Conservation (phyloP, 1,140 invertebrate species). For the Euwallacea similis region DNA sequence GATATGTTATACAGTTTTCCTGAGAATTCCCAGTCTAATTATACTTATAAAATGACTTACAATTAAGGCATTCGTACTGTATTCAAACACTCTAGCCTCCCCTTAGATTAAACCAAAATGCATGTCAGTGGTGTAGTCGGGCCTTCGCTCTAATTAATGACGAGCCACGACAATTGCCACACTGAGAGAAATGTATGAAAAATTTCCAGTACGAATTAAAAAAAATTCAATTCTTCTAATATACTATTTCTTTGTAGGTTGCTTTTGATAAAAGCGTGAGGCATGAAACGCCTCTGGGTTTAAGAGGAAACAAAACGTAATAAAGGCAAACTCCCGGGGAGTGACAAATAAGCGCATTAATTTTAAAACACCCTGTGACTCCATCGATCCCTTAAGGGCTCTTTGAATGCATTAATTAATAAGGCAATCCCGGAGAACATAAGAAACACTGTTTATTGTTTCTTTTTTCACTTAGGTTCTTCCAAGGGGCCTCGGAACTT, state of each 20-base stretch:
- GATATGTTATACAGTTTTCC: too few species aligned
- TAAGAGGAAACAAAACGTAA: constrained; percentile 31
- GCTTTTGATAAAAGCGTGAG: too few species aligned
- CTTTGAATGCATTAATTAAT: constrained; percentile 42
- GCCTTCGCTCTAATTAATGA: background rate
- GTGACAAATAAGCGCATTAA: constrained; percentile 41
- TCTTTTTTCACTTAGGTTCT: constrained; percentile 38
- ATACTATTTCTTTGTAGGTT: background rate
- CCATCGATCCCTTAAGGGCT: constrained; percentile 41
- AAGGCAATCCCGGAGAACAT: constrained; percentile 36
- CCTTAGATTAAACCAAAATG: constrained; percentile 10
- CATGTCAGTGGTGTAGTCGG: too few species aligned
- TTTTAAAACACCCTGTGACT: constrained; percentile 40
- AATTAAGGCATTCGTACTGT: constrained; percentile 33
- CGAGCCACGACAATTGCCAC: too few species aligned
- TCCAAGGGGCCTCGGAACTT: constrained; percentile 7
- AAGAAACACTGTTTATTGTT: constrained; percentile 40
- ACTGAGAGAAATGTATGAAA: too few species aligned
- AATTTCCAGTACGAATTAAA: too few species aligned
- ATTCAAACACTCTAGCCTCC: constrained; percentile 21
- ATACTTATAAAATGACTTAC: constrained; percentile 29
- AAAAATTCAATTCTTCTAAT: background rate
- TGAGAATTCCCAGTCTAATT: constrained; percentile 25
- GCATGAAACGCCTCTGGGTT: constrained; percentile 15
- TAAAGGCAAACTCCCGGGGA: constrained; percentile 30